Evolutionary conservation across 2,888 invertebrate species (phyloP).

Genomic region (Timandra comae): DNA sequence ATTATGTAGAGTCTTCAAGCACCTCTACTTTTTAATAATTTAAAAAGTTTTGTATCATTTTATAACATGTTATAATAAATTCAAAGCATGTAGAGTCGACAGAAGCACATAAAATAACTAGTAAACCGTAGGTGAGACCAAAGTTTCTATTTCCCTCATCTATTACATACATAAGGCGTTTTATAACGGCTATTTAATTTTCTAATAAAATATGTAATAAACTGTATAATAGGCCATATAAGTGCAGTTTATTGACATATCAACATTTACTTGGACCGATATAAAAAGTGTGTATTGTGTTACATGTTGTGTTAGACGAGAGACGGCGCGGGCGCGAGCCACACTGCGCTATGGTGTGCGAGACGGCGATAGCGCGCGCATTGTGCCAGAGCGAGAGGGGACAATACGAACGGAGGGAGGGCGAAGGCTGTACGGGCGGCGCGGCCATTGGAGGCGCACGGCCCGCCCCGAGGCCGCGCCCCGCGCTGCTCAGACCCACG

Average conservation of each 20-base stretch:
- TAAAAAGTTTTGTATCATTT: too few species aligned
- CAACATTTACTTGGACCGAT: constrained; percentile 30
- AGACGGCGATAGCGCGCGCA: constrained; percentile 30
- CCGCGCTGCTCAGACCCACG: constrained; percentile 48
- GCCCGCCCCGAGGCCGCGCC: constrained; percentile 59
- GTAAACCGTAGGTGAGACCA: not conserved
- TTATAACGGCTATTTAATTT: constrained; percentile 13
- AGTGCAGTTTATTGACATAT: constrained; percentile 29
- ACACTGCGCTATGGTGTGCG: constrained; percentile 45
- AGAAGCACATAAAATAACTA: too few species aligned
- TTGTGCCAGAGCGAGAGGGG: constrained; percentile 37
- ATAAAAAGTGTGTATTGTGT: constrained; percentile 39
- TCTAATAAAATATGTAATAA: constrained; percentile 12
- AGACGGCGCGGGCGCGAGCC: constrained; percentile 49
- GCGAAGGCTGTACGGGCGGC: constrained; percentile 51
- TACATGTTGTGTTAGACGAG: constrained; percentile 50
- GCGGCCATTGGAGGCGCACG: constrained; percentile 45
- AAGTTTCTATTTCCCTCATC: not conserved
- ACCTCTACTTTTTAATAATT: too few species aligned
- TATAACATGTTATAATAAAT: too few species aligned
- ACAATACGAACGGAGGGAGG: constrained; percentile 41
- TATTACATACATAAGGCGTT: constrained; percentile 1
- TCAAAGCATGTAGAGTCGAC: too few species aligned
- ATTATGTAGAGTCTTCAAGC: too few species aligned
- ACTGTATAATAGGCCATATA: constrained; percentile 16